Base-by-base conservation (phyloP, 2,113 vertebrate genomes). In the Willisornis vidua region DNA sequence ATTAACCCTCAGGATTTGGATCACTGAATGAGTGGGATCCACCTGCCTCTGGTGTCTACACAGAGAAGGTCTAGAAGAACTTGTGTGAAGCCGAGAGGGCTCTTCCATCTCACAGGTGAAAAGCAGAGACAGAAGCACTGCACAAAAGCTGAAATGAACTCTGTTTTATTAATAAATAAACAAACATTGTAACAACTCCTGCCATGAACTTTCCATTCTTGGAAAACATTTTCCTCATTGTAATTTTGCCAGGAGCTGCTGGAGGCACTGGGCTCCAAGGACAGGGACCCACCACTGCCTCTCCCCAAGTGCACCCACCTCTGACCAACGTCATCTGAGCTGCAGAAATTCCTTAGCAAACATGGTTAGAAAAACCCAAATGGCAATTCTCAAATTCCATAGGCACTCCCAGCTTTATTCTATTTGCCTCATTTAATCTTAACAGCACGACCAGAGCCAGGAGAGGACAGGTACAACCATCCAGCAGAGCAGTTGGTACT, bases 211-310 rank as follows among this genome's bases (percentile, higher is more conserved):
- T 72, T 52, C 78, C 63, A 7, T 72, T 45, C 49, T 28, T 28
- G 13, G 52, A 43, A 83, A 76, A 19, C 3, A 26, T 72, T 75
- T 78, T 51, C 3, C 26, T 23, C 35, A 25, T 6, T 0, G 1
- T 9, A 22, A 71, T 41, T 85, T 63, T 61, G 23, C 23, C 18
- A 19, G 61, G 87, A 72, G 2, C 7, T 41, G 8, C 12, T 57
- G 71, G 13, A 49, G 24, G 15, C 7, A 12, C 1, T 0, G 14
- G n/a, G 11, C 8, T 65, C 33, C n/a, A 20, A 18, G 10, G 33
- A 48, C 17, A 70, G 23, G 11, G 11, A 67, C 26, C 29, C 57
- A 28, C 1, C 3, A 5, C 4, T 37, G 7, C 4, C 20, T 20
- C 39, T 54, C 46, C 28, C 35, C 8, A 14, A 2, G 6, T 22